Conservation (phyloP, 2,113 vertebrate species). For the Ammodytes marinus region DNA sequence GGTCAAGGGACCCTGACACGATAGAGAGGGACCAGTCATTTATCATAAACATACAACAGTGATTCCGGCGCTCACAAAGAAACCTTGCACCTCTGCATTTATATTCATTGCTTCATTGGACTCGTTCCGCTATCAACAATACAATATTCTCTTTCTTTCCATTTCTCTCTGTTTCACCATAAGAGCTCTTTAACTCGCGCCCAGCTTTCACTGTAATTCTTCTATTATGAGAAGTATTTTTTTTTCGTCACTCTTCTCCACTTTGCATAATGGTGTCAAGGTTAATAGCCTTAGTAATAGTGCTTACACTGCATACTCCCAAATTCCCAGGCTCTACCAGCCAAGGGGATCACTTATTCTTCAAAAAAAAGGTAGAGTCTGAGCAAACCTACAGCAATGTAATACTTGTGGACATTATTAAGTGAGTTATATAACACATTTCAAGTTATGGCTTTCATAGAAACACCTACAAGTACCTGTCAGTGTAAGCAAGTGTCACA, state of each 20-base stretch:
- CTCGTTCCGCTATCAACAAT: slow-evolving; percentile 46
- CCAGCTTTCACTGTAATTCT: slow-evolving; percentile 21
- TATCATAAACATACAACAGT: slow-evolving; percentile 75
- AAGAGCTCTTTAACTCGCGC: slow-evolving; percentile 29
- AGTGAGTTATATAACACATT: not conserved
- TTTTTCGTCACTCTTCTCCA: slow-evolving; percentile 56
- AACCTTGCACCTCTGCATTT: slow-evolving; percentile 61
- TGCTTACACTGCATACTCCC: slow-evolving; percentile 57
- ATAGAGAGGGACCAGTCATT: slow-evolving; percentile 69
- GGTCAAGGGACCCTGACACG: slow-evolving; percentile 78
- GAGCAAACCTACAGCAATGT: slow-evolving; percentile 28
- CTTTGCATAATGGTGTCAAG: slow-evolving; percentile 65
- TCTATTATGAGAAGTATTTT: slow-evolving; percentile 36
- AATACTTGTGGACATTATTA: not conserved
- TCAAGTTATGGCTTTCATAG: not conserved
- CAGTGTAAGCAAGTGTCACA: slow-evolving; percentile 35
- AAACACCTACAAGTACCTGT: slow-evolving; percentile 25
- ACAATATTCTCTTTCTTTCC: slow-evolving; percentile 29
- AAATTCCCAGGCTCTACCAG: slow-evolving; percentile 52
- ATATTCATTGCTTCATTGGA: slow-evolving; percentile 72
- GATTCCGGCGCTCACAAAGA: slow-evolving; percentile 65
- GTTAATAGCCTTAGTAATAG: slow-evolving; percentile 66
- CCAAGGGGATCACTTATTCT: slow-evolving; percentile 34
- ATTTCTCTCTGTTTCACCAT: slow-evolving; percentile 26
- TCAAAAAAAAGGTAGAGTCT: slow-evolving; percentile 20